Base-by-base conservation (phyloP, 1,140 invertebrate species). In the Drosophila azteca region DNA sequence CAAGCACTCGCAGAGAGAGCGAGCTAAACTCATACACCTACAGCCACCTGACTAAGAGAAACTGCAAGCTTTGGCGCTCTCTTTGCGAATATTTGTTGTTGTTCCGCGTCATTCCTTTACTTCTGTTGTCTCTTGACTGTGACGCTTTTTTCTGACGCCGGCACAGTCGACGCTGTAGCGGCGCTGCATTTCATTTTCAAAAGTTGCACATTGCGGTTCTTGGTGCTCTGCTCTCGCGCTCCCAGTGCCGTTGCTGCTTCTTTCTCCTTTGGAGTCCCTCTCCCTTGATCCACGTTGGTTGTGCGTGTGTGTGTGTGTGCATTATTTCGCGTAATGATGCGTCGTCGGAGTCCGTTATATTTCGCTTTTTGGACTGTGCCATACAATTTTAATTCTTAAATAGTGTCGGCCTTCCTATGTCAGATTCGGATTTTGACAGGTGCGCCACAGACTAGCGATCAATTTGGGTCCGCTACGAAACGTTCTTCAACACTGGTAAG, bases 151-250 rank as follows among this genome's bases (percentile, higher is more conserved):
- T 13, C 78, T 78, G 78, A 78, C 58, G 74, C 62, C 62, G 55
- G 45, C 58, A 39, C 41, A 15, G 46, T 51, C 68, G 77, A 57
- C 74, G 78, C 31, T 43, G 68, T 67, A 29, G 35, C 35, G 39
- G 41, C 46, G 57, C 52, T 84, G 83, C 83, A 87, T 66, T 77
- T 88, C 84, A 88, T 88, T 88, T 76, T 76, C 71, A 50, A 82
- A 87, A 79, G 83, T 88, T 88, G 79, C 79, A 83, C 76, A 62
- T 76, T 69, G 76, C 83, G 83, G 83, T 64, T 70, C 76, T 35
- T 46, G 17, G 44, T 39, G 48, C 24, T 68, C 63, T 39, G 48
- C 24, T 68, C 63, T 35, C 39, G 44, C 49, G 59, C 29, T 68
- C 49, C 69, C 63, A 49, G 60, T 72, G 62, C 59, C 67, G 67